phyloP scores from a whole-genome alignment of 2,888 invertebrate species.

The Glaucopsyche alexis region DNA sequence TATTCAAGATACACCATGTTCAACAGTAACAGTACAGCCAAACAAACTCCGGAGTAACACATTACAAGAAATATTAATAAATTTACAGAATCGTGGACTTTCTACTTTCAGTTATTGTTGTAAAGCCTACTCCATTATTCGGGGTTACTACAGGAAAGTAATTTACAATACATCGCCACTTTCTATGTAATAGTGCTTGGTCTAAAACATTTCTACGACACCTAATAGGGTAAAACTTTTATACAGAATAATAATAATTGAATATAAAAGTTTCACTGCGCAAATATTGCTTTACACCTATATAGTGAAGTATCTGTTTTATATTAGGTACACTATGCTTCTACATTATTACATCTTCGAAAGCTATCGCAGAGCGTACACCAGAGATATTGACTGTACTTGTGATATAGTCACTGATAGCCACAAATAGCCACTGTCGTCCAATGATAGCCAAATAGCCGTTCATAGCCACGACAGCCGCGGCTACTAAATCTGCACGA shows the following conservation, averaged over 20 bases:
- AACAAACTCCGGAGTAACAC: neutral
- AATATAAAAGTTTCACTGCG: too few species aligned
- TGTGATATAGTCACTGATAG: neutral
- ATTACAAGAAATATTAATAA: neutral
- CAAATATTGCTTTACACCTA: too few species aligned
- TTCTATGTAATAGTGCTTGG: neutral
- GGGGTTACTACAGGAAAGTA: neutral
- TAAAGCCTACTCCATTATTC: too few species aligned
- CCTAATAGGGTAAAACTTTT: too few species aligned
- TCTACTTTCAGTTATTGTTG: too few species aligned
- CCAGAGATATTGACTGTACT: neutral
- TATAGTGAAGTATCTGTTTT: too few species aligned
- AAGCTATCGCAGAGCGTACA: neutral
- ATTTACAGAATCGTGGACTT: neutral
- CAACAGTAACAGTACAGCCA: neutral
- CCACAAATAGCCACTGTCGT: neutral
- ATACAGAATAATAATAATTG: too few species aligned
- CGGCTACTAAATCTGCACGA: conserved; percentile 66
- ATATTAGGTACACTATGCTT: too few species aligned
- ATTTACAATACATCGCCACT: neutral
- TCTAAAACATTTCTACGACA: neutral
- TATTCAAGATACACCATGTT: neutral
- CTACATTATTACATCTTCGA: neutral
- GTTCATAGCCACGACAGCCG: neutral
- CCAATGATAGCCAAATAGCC: neutral